Evolutionary conservation across 2,113 vertebrate species (phyloP).

Genomic region (Centropristis striata): DNA sequence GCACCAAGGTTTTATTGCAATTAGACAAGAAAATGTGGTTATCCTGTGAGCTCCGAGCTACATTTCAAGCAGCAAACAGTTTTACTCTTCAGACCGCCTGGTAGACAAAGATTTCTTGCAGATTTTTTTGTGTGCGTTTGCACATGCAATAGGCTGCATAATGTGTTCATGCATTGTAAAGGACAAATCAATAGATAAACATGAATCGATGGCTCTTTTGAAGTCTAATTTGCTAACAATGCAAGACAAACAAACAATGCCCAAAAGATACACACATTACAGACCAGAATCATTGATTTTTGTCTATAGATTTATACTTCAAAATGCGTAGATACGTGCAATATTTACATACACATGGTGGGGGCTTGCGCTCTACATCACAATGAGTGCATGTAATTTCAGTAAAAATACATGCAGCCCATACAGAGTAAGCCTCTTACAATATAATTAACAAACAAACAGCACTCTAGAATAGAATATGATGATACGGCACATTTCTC

Average conservation of each 20-base stretch:
- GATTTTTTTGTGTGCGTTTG: constrained; percentile 4
- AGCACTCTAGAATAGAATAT: constrained; percentile 43
- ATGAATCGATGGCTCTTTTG: constrained; percentile 25
- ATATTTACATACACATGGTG: constrained; percentile 7
- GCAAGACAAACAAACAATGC: constrained; percentile 33
- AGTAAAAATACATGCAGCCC: constrained; percentile 28
- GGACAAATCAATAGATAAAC: constrained; percentile 14
- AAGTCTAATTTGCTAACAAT: constrained; percentile 47
- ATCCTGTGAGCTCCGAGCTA: constrained; percentile 2
- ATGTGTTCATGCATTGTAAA: constrained; percentile 1
- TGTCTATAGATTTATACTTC: constrained; percentile 10
- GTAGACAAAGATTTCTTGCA: background rate
- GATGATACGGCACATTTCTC: constrained; percentile 36
- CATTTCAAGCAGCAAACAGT: background rate
- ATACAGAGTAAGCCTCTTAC: constrained; percentile 47
- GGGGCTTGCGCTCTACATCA: background rate
- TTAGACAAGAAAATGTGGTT: constrained; percentile 27
- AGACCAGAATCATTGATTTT: constrained; percentile 31
- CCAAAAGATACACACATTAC: background rate
- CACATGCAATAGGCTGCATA: background rate
- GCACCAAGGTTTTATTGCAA: constrained; percentile 7
- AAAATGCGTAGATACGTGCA: background rate
- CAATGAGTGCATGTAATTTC: constrained; percentile 25
- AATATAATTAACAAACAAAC: constrained; percentile 59
- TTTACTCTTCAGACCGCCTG: constrained; percentile 19